Evolutionary conservation across 1,140 invertebrate species (phyloP), one percentile per base, ranked within the genome.

Genomic region (Nylanderia fulva): DNA sequence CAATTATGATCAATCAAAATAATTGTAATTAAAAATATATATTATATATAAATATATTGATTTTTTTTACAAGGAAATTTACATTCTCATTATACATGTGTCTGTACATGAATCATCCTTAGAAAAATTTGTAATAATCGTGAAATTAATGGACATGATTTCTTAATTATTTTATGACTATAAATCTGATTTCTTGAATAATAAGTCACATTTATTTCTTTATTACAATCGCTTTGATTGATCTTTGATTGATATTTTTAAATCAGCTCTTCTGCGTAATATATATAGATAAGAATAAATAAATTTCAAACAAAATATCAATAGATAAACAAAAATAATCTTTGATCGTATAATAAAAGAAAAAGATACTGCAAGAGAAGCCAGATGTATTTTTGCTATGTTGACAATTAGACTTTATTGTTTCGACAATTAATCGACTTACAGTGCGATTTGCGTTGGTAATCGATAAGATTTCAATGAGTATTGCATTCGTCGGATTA

Each of bases 381-480:
- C 27, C 2, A 72, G 36, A 72, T 82, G 18, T 82, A 42, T 72
- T 33, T 80, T 58, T 60, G 24, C 66, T 72, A 71, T 71, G 13
- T 82, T 82, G 66, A 82, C 77, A 82, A 72, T 82, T 82, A 82
- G 75, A 80, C 29, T 89, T 90, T 89, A 89, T 88, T 89, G 56
- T 86, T 89, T 89, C 33, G 74, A 84, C 85, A 77, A 45, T 86
- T 89, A 76, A 85, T 89, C 61, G 77, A 86, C 72, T 77, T 90
- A 90, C 80, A 90, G 64, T 52, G 39, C 11, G 71, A 33, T 54
- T 56, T 76, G 45, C 56, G 86, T 87, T 33, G 56, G 52, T 63
- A 77, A 86, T 77, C 77, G 82, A 6, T 80, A 85, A 42, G 36
- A 85, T 68, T 80, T 80, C 60, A 58, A 89, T 61, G 80, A 88